Evolutionary conservation across 2,113 vertebrate genomes (phyloP), one percentile per base, ranked within the genome.

Genomic region (Prunella himalayana): DNA sequence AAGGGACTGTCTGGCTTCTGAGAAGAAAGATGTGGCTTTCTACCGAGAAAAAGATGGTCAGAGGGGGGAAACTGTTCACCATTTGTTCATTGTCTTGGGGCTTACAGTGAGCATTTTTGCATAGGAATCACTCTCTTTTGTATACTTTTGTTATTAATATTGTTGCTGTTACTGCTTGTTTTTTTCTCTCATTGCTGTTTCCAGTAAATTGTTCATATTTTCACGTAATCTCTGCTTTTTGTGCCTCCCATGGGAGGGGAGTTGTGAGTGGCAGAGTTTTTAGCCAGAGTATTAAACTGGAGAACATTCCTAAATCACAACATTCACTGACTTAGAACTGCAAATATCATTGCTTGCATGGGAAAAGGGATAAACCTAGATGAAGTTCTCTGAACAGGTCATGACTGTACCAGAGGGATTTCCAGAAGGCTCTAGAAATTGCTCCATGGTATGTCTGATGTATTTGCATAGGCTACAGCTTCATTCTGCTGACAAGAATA

Each of bases 61-160:
- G 7, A 41, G 6, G 6, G 4, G 10, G 13, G 15, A 42, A 70
- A 7, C 2, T 50, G 11, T 59, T 50, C 33, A 16, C 21, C 11
- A 21, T 50, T 66, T 50, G 13, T 25, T 35, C 25, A 4, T 22
- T 59, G 9, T 28, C 41, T 54, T 17, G 6, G 37, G 17, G 21
- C 9, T 57, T 53, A 44, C 0, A 0, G 7, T 22, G 53, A 44
- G 22, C 11, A 17, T 51, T 51, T 68, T 27, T 51, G 11, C 37
- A 44, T 37, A 33, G 54, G 45, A 77, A 51, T 51, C 17, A 50
- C 42, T n/a, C 7, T 41, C 31, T 59, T 37, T 59, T 53, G 20
- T 25, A 33, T 7, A 33, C 12, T 37, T 71, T 44, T 59, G 12
- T 66, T 42, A 45, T 13, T 66, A 39, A 73, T 73, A 51, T 45